Evolutionary conservation across 2,797 vertebrate species (phyloP).

Genomic region (Myotis myotis): DNA sequence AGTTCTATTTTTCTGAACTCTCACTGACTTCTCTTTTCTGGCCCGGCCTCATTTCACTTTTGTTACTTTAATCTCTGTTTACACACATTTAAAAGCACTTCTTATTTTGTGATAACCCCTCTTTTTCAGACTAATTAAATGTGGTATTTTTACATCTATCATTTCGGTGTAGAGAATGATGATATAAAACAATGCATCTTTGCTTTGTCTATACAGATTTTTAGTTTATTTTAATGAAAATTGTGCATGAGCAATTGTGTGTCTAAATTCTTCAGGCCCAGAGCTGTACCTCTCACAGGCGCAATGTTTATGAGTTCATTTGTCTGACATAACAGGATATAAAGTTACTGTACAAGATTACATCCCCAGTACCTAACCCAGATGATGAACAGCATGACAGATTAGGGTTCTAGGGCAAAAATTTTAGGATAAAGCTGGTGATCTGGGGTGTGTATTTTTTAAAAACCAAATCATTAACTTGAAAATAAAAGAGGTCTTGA

Average conservation of each 20-base stretch:
- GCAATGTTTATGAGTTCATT: constrained; percentile 10
- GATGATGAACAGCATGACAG: neutral
- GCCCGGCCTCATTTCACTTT: neutral
- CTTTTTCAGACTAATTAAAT: neutral
- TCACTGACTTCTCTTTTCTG: neutral
- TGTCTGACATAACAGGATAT: constrained; percentile 25
- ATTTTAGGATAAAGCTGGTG: constrained; percentile 48
- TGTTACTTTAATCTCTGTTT: neutral
- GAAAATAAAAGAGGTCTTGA: constrained; percentile 73
- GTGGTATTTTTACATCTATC: neutral
- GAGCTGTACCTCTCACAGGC: neutral
- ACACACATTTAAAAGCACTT: neutral
- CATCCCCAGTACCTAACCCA: neutral
- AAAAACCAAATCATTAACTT: constrained; percentile 21
- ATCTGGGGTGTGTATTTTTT: neutral
- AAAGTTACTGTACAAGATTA: neutral
- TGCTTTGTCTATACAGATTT: neutral
- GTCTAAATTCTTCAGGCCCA: neutral
- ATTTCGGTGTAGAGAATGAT: neutral
- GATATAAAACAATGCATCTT: neutral
- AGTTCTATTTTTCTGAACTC: neutral
- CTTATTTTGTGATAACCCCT: neutral
- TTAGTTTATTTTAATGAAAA: neutral
- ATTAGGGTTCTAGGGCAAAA: neutral
- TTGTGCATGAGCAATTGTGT: neutral